A percentile compares a stretch with the other conserved stretches of the same genome.
phyloP scores from a whole-genome alignment of 2,113 vertebrate species.

The Vulpes vulpes region DNA sequence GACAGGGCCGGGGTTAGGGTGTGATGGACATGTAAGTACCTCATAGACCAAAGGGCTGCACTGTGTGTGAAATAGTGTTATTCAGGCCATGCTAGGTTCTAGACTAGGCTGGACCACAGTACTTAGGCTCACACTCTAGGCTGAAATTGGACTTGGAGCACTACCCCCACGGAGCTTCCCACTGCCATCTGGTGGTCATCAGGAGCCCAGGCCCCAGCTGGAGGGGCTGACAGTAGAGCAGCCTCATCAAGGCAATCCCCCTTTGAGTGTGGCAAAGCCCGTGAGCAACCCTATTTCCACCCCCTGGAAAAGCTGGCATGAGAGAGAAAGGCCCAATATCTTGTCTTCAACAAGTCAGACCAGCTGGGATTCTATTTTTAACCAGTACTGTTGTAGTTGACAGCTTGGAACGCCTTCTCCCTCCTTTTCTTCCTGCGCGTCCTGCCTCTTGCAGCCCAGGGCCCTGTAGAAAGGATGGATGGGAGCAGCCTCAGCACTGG shows the following conservation, averaged over 20 bases:
- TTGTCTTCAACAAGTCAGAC: conserved; percentile 57
- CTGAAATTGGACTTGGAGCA: background rate
- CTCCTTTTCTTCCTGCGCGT: conserved; percentile 50
- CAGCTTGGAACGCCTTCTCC: conserved; percentile 77
- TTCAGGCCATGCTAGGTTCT: background rate
- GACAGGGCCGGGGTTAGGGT: background rate
- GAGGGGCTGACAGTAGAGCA: background rate
- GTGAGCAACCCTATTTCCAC: background rate
- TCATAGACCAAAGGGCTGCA: background rate
- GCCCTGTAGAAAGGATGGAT: background rate
- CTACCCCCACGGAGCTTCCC: background rate
- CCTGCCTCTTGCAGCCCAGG: conserved; percentile 67
- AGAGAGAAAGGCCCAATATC: conserved; percentile 43
- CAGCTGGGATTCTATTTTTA: conserved; percentile 83
- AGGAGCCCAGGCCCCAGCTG: background rate
- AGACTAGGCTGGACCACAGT: background rate
- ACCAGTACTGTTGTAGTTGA: conserved; percentile 63
- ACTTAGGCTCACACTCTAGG: background rate
- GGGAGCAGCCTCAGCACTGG: background rate
- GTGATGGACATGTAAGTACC: background rate
- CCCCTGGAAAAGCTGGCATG: background rate
- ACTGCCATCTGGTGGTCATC: background rate
- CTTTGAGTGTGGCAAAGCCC: background rate
- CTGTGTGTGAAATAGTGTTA: background rate
- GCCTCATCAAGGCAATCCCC: background rate